A percentile compares a stretch with the other conserved stretches of the same genome.
Conservation (phyloP, 2,113 vertebrate species). For the Toxotes jaculatrix region DNA sequence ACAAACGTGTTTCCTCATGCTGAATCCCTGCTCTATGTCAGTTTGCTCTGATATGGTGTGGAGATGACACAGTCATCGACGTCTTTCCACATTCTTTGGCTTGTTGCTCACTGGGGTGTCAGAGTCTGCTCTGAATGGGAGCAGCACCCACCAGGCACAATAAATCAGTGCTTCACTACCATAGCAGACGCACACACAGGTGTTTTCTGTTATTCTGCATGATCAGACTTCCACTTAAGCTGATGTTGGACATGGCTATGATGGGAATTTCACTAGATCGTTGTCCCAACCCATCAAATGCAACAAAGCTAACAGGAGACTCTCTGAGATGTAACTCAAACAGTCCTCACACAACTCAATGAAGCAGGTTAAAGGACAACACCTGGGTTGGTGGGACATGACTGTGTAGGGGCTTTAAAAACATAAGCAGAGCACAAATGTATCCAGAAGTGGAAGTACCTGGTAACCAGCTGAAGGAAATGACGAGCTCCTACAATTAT, state of each 20-base stretch:
- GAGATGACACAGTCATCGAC: slow-evolving; percentile 13
- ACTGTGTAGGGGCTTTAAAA: background rate
- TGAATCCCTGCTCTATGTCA: slow-evolving; percentile 44
- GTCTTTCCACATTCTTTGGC: slow-evolving; percentile 36
- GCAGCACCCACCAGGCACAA: background rate
- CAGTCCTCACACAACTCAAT: background rate
- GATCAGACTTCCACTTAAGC: background rate
- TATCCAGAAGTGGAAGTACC: background rate
- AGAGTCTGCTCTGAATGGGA: slow-evolving; percentile 3
- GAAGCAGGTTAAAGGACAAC: background rate
- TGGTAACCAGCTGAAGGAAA: background rate
- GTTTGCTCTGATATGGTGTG: slow-evolving; percentile 14
- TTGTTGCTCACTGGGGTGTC: slow-evolving; percentile 9
- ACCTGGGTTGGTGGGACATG: background rate
- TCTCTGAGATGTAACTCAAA: background rate
- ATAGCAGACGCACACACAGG: background rate
- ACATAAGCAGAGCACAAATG: background rate
- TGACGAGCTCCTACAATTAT: background rate
- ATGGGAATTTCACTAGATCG: background rate
- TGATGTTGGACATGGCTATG: background rate
- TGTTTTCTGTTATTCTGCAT: no score
- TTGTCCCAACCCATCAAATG: background rate
- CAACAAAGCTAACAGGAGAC: background rate
- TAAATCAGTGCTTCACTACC: background rate
- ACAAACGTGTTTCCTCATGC: slow-evolving; percentile 60